These are phyloP conservation scores for Cinclus cinclus DNA, from an alignment of 2,113 vertebrate genomes.

Conservation along the genomic window DNA sequence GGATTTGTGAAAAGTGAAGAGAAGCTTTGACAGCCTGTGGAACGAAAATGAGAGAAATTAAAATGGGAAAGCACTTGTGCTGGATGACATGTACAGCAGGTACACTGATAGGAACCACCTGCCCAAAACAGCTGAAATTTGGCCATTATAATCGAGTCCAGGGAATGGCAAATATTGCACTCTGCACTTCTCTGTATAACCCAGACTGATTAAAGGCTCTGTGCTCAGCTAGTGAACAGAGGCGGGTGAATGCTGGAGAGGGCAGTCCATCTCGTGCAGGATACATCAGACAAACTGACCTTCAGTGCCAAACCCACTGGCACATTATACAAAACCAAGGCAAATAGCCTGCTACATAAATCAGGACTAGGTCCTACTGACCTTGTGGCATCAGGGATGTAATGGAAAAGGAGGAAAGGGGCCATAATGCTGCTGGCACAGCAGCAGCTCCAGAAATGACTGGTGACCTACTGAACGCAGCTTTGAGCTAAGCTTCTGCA, in stretches of 20 bases:
- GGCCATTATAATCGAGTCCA: not conserved
- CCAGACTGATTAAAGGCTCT: not conserved
- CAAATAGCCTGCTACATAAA: accelerated
- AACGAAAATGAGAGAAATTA: not conserved
- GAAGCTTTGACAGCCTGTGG: not conserved
- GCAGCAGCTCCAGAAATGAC: not conserved
- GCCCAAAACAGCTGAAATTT: not conserved
- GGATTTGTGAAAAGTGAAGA: not conserved
- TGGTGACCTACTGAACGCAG: not conserved
- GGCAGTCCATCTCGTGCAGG: not conserved
- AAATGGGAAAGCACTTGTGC: not conserved
- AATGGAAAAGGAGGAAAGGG: not conserved
- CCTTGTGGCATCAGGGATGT: not conserved
- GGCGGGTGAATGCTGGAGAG: not conserved
- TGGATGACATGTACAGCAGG: not conserved
- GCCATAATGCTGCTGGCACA: not conserved
- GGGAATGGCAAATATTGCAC: not conserved
- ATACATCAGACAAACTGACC: not conserved
- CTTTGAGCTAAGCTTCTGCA: not conserved
- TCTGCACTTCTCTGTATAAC: not conserved
- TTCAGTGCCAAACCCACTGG: not conserved
- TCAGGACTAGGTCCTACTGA: not conserved
- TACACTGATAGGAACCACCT: not conserved
- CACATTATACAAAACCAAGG: not conserved
- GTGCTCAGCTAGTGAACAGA: not conserved